These are phyloP conservation scores for Cirrhinus mrigala DNA, from an alignment of 2,797 vertebrate genomes.

Conservation along the genomic window DNA sequence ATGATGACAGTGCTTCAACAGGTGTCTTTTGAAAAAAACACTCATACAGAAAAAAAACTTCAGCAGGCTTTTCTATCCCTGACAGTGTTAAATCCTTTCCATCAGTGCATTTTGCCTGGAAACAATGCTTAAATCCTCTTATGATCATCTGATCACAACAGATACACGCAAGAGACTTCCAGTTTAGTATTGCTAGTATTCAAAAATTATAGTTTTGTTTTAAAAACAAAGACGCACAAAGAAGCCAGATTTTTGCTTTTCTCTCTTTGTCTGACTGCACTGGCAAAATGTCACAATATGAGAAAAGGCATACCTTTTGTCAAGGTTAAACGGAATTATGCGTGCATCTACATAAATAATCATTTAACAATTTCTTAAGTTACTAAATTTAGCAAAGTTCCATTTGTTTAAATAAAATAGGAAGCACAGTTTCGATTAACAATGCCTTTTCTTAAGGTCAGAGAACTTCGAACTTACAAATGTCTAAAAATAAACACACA, in stretches of 20 bases:
- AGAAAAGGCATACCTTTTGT: slow-evolving; percentile 32
- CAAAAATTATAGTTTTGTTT: slow-evolving; percentile 2
- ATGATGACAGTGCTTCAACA: slow-evolving; percentile 24
- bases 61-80: slow-evolving; percentile 58
- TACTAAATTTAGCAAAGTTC: neutral
- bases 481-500: slow-evolving; percentile 27
- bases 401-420: slow-evolving; percentile 17
- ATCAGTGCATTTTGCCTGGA: slow-evolving; percentile 65
- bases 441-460: slow-evolving; percentile 34
- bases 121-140: slow-evolving; percentile 64
- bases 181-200: slow-evolving; percentile 46
- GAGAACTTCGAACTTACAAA: slow-evolving; percentile 14
- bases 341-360: slow-evolving; percentile 41
- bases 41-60: slow-evolving; percentile 34
- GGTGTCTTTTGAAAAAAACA: neutral
- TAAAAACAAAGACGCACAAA: slow-evolving; percentile 4
- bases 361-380: slow-evolving; percentile 2
- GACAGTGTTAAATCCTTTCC: slow-evolving; percentile 56
- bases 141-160: slow-evolving; percentile 52
- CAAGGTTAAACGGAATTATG: slow-evolving; percentile 11
- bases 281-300: slow-evolving; percentile 24
- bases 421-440: slow-evolving; percentile 9
- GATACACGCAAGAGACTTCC: slow-evolving; percentile 15
- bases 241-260: slow-evolving; percentile 26
- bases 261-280: slow-evolving; percentile 7